Base-by-base conservation (phyloP, 2,797 vertebrate species). In the Enteromius paludinosus region DNA sequence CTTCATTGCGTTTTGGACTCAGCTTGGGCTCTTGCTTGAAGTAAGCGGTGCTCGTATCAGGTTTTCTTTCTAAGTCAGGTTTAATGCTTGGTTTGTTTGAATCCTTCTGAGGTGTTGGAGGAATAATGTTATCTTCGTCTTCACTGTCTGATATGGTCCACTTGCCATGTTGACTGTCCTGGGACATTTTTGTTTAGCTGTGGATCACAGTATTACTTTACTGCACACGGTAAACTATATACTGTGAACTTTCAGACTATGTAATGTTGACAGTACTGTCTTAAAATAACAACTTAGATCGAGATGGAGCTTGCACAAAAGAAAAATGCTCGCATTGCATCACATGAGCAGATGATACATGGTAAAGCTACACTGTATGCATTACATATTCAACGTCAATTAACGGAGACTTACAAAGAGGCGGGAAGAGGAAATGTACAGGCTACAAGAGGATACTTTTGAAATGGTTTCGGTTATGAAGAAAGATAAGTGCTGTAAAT, bases 141-240 rank as follows among this genome's bases (percentile, higher is more conserved):
- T 99, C 98, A 6, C 98, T 99, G 87, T 97, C 98, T 49, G 98
- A 99, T 82, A 99, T 86, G 0, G 95, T 95, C 98, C 98, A 99
- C 90, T 89, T 97, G 28, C 98, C 98, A 0, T 99, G 95, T 2
- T 91, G 93, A 17, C 95, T 95, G 84, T 96, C 95, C 87, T 96
- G 95, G 88, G 96, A 94, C 97, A 98, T 98, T 59, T 56, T 85
- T 73, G 43, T 72, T 25, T 17, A n/a, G 28, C 76, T 78, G 71
- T n/a, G 54, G n/a, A 84, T 49, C 18, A 86, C 5, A 54, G 14
- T 17, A 52, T 14, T 28, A 7, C 25, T 52, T 43, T 66, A 35
- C 11, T 47, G 7, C 23, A 47, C 17, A 28, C 23, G 17, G 23
- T 28, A 28, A 47, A 70, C 3, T 47, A 45, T 18, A 66, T 66